Evolutionary conservation across 2,113 vertebrate genomes (phyloP).

Genomic region (Grammatotria lemairii): DNA sequence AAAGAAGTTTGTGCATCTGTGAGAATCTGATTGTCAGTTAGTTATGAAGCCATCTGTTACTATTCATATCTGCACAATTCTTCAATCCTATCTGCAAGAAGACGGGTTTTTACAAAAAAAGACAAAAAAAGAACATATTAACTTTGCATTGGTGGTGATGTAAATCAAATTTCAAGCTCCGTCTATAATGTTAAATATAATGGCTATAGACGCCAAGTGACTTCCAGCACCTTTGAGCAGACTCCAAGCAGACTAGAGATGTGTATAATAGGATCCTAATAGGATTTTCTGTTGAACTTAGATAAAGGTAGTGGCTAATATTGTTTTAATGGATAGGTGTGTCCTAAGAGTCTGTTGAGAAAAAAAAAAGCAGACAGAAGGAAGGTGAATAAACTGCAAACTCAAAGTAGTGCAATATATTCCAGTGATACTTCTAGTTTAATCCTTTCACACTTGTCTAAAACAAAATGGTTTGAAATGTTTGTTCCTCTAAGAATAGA

Average conservation of each 20-base stretch:
- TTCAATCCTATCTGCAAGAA: not conserved
- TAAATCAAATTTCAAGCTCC: not conserved
- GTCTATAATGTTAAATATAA: not conserved
- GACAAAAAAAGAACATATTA: not conserved
- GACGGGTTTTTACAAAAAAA: not conserved
- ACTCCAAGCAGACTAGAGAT: not conserved
- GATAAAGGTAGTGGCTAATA: not conserved
- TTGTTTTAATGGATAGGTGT: not conserved
- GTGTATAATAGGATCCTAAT: not conserved
- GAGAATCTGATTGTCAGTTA: not conserved
- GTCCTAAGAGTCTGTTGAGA: not conserved
- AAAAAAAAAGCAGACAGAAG: not conserved
- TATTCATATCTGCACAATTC: not conserved
- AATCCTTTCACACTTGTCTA: not conserved
- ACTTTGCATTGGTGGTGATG: not conserved
- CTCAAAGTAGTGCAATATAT: not conserved
- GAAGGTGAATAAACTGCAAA: not conserved
- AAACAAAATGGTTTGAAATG: not conserved
- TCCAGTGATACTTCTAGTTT: not conserved
- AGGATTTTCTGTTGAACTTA: not conserved
- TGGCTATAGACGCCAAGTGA: not conserved
- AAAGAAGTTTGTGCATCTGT: not conserved
- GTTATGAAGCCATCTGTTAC: not conserved
- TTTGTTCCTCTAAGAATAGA: not conserved
- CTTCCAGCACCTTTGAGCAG: not conserved